Conservation (phyloP, 1,140 invertebrate genomes). For the Drosophila subpulchrella region DNA sequence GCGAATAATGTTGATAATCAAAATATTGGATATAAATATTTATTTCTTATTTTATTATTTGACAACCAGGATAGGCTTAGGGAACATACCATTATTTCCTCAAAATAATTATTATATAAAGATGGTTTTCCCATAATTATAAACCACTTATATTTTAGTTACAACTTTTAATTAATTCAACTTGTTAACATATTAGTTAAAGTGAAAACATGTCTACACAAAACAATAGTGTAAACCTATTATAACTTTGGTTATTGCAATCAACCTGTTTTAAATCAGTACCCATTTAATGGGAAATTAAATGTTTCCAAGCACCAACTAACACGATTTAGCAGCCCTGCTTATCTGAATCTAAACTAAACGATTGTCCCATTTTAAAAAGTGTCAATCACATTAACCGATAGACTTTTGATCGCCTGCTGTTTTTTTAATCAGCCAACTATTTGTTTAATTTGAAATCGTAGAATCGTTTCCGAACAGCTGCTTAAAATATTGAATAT, state of each 20-base stretch:
- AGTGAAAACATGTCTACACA: neutral
- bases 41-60: no score
- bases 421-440: neutral
- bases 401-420: neutral
- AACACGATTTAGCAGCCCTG: neutral
- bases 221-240: neutral
- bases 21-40: no score
- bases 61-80: no score
- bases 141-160: no score
- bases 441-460: neutral
- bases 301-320: neutral
- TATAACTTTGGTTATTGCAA: neutral
- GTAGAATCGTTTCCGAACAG: neutral
- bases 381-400: neutral
- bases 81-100: no score
- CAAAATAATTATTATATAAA: no score
- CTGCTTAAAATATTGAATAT: slow-evolving; percentile 8
- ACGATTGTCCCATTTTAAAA: neutral
- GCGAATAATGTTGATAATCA: no score
- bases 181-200: no score
- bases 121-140: no score
- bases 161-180: no score
- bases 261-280: neutral
- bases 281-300: neutral
- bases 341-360: slow-evolving; percentile 5